phyloP scores from a whole-genome alignment of 2,888 invertebrate species.

The Trypoxylon attenuatum region DNA sequence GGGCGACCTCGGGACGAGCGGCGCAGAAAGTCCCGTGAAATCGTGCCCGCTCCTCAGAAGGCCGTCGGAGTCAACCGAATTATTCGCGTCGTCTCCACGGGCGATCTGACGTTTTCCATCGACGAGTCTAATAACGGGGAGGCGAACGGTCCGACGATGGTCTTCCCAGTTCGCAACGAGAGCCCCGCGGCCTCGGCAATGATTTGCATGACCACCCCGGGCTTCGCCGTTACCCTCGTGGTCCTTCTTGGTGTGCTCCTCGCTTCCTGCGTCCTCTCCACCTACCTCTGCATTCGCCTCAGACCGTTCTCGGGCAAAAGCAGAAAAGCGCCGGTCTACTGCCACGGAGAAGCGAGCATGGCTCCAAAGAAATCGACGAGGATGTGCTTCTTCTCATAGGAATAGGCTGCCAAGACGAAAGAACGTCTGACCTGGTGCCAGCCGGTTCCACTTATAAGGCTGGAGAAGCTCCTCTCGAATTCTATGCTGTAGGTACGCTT shows the following conservation, averaged over 20 bases:
- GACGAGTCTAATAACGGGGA: slow-evolving; percentile 79
- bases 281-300: slow-evolving; percentile 88
- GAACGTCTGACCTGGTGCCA: neutral
- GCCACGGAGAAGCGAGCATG: slow-evolving; percentile 58
- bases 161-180: slow-evolving; percentile 81
- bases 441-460: slow-evolving; percentile 16
- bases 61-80: slow-evolving; percentile 92
- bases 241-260: slow-evolving; percentile 88
- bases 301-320: slow-evolving; percentile 82
- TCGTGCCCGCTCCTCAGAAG: slow-evolving; percentile 80
- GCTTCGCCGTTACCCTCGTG: slow-evolving; percentile 90
- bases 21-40: slow-evolving; percentile 80
- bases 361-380: slow-evolving; percentile 73
- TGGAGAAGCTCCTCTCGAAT: slow-evolving; percentile 10
- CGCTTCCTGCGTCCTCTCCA: slow-evolving; percentile 89
- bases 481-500: slow-evolving; percentile 8
- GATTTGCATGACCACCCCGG: slow-evolving; percentile 96
- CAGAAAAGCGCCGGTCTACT: slow-evolving; percentile 69
- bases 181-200: slow-evolving; percentile 71
- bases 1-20: slow-evolving; percentile 85
- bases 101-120: slow-evolving; percentile 89
- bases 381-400: slow-evolving; percentile 83
- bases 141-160: slow-evolving; percentile 78
- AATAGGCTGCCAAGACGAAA: neutral
- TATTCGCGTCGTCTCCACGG: slow-evolving; percentile 93